Evolutionary conservation across 2,113 vertebrate genomes (phyloP), one percentile per base, ranked within the genome.

Genomic region (Pluvialis apricaria): DNA sequence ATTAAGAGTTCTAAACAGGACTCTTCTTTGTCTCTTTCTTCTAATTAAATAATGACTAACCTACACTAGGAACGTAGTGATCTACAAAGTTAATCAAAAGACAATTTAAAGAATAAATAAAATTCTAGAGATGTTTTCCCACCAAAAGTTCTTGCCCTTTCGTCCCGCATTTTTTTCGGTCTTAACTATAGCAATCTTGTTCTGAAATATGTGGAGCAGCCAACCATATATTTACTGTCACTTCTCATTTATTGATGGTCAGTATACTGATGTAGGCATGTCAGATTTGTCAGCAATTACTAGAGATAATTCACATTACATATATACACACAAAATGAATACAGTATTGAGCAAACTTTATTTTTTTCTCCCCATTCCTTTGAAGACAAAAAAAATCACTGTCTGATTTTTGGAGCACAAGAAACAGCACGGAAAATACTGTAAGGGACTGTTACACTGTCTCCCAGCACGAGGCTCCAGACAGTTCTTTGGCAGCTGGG

Each of bases 1-100:
- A 97, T 96, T 95, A 97, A 92, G 54, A 92, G 51, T 88, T 88
- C 90, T 92, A 95, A 95, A 90, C 32, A 82, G 38, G 69, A 85
- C 82, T 93, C 51, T 60, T 94, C 78, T 88, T 90, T 93, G 70
- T 72, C 51, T 81, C 81, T 81, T 8, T 82, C 31, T 95, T 92
- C 34, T 96, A 92, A 95, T 80, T 96, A 90, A 92, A 95, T 82
- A 93, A 88, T 64, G 28, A 69, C 52, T 84, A 87, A 69, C 52
- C 80, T 91, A 79, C 7, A 26, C 40, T 66, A 68, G 61, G 38
- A 70, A 81, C 13, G 2, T 9, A 82, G 34, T 70, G 20, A 55
- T 92, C 61, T 34, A 91, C 29, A 73, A 81, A 90, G 65, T 72
- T 61, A 65, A 81, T 91, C n/a, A 91, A 80, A 85, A 84, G 45